Percentiles rank a stretch among this genome's conserved stretches.
These are phyloP conservation scores for Cancer borealis DNA, from an alignment of 2,888 invertebrate genomes.

Conservation along the genomic window DNA sequence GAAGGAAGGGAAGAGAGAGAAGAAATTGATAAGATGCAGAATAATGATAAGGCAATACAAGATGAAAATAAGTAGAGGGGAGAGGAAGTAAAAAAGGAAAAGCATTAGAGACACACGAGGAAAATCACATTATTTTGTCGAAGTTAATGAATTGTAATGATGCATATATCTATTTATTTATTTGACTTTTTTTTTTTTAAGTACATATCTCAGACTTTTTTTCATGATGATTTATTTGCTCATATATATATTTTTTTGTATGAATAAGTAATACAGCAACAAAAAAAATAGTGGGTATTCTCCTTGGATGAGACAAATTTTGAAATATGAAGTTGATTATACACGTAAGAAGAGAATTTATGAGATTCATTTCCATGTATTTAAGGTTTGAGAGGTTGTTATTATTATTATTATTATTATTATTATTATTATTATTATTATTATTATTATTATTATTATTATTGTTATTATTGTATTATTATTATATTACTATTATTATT, in stretches of 20 bases:
- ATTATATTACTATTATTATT: neutral
- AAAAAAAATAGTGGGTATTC: no score
- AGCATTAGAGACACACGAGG: neutral
- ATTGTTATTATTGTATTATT: neutral
- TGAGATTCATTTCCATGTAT: neutral
- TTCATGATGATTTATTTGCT: neutral
- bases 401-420: neutral
- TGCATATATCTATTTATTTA: neutral
- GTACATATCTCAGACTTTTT: neutral
- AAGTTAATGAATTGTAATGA: neutral
- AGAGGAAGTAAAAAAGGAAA: constrained; percentile 9
- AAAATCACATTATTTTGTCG: neutral
- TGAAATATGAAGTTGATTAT: neutral
- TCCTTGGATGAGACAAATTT: neutral
- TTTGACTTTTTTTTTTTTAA: neutral
- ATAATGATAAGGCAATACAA: neutral
- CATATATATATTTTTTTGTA: neutral
- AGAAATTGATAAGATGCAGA: neutral
- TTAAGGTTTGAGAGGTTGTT: neutral
- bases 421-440: neutral
- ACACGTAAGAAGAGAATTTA: neutral
- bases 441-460: neutral
- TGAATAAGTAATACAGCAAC: neutral
- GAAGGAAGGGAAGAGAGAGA: neutral
- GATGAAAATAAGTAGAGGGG: neutral